phyloP scores from a whole-genome alignment of 2,797 vertebrate species.

The Toxotes lorentzi region DNA sequence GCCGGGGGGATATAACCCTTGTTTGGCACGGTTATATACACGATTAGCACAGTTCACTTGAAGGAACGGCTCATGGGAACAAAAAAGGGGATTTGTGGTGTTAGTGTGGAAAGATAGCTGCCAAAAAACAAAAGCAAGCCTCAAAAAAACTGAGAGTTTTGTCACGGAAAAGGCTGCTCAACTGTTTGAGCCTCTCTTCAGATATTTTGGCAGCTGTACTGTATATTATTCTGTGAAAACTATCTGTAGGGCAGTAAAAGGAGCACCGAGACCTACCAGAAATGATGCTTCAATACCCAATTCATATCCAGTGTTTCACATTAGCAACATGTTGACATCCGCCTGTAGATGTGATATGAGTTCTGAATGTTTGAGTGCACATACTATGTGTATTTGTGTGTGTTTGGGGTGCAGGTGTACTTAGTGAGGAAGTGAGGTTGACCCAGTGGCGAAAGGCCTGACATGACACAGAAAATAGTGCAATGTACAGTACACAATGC shows the following conservation, averaged over 20 bases:
- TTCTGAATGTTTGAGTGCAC: constrained; percentile 44
- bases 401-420: neutral
- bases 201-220: constrained; percentile 41
- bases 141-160: constrained; percentile 18
- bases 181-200: constrained; percentile 23
- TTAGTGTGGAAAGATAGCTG: constrained; percentile 43
- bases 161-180: constrained; percentile 37
- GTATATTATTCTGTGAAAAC: constrained; percentile 19
- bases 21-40: constrained; percentile 87
- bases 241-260: constrained; percentile 70
- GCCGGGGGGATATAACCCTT: constrained; percentile 66
- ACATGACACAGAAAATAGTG: constrained; percentile 92
- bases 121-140: constrained; percentile 32
- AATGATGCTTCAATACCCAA: constrained; percentile 25
- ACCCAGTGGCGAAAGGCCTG: constrained; percentile 86
- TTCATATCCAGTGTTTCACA: constrained; percentile 51
- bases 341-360: constrained; percentile 41
- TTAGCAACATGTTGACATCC: constrained; percentile 31
- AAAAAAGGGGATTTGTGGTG: constrained; percentile 28
- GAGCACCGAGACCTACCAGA: constrained; percentile 67
- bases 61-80: constrained; percentile 77
- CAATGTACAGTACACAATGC: constrained; percentile 96
- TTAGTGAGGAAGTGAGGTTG: constrained; percentile 88
- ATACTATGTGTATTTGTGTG: constrained; percentile 32
- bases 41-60: constrained; percentile 73